Evolutionary conservation across 2,888 invertebrate species (phyloP), one percentile per base, ranked within the genome.

Genomic region (Hemistola chrysoprasaria): DNA sequence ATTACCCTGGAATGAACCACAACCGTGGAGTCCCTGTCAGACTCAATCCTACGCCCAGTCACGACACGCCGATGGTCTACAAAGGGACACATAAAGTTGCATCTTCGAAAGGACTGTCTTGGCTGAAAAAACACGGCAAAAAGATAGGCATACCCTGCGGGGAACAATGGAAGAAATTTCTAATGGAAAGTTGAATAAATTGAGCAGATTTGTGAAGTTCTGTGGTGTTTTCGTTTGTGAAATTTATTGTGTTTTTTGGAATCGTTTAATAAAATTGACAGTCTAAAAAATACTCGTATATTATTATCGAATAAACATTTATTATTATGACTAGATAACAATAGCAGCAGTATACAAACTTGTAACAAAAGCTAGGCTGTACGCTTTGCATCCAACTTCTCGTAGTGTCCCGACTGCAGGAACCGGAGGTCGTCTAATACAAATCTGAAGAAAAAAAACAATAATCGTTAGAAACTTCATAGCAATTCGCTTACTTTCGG

Each of bases 351-450:
- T 32, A 11, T 28, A 32, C 23, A 16, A 32, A 8, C 9, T 22
- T 22, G 23, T 22, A 24, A 9, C 7, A 22, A 9, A 22, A 26
- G 2, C 50, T 77, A n/a, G n/a, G n/a, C n/a, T 6, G 71, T 63
- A 24, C 65, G 36, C 46, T 78, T 83, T 5, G 66, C 42, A 25
- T 62, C 54, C 8, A 57, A 56, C 48, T 78, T 79, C 8, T 63
- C 65, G 2, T 49, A 44, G 16, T 65, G 62, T n/a, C 52, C 51
- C 1, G 63, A 52, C 38, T 66, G 67, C 25, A 81, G 42, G 62
- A 90, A 90, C 31, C 85, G 85, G 51, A 93, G 91, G 62, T 94
- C 94, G 53, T 92, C 91, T 41, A 92, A 91, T 26, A 93, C 91
- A 71, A 93, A 94, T 63, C 93, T 94, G 83, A 24, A 89, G 57